Conservation (phyloP, 2,797 vertebrate genomes). For the Cuculus canorus region DNA sequence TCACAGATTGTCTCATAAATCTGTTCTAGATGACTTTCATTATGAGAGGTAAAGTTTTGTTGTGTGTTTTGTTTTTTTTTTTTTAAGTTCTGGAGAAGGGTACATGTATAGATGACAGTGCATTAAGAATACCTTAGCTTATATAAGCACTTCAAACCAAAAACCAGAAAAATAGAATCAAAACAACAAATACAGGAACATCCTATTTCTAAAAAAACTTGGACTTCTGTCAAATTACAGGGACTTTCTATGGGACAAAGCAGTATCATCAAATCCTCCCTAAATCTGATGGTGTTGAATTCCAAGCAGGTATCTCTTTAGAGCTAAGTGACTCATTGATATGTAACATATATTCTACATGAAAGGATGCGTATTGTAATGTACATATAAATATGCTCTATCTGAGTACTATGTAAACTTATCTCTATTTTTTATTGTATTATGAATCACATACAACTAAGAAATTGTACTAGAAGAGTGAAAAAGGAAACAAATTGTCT, state of each 20-base stretch:
- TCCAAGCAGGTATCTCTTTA: neutral
- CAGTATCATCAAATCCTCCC: neutral
- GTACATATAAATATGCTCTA: neutral
- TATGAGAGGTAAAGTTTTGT: neutral
- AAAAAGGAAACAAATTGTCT: neutral
- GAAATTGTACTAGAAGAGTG: neutral
- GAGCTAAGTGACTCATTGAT: neutral
- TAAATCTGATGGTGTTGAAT: neutral
- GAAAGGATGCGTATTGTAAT: neutral
- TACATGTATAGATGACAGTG: neutral
- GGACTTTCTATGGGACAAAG: neutral
- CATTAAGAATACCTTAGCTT: neutral
- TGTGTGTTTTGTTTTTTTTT: neutral
- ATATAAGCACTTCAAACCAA: neutral
- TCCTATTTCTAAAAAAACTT: neutral
- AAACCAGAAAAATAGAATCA: neutral
- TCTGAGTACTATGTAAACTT: neutral
- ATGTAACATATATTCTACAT: neutral
- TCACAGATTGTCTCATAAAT: neutral
- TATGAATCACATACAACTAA: neutral
- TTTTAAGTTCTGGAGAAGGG: neutral
- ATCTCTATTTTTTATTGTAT: neutral
- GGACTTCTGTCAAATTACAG: neutral
- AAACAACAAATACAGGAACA: neutral
- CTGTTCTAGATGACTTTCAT: neutral